Evolutionary conservation across 2,888 invertebrate species (phyloP).

Genomic region (Temnothorax unifasciatus): DNA sequence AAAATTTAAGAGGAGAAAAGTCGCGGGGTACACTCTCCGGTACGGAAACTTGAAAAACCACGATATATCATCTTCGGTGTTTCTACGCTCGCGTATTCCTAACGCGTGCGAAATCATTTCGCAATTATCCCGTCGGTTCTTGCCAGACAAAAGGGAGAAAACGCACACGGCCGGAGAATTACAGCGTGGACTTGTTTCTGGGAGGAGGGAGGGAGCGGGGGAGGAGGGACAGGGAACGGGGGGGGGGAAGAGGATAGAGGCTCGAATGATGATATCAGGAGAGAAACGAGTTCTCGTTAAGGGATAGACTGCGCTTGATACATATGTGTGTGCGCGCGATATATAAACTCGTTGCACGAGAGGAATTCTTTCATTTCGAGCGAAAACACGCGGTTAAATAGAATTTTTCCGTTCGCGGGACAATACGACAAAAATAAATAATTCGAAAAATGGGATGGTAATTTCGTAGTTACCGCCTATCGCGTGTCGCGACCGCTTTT

Average conservation of each 20-base stretch:
- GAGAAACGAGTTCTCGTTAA: slow-evolving; percentile 55
- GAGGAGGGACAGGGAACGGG: background rate
- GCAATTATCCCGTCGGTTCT: slow-evolving; percentile 51
- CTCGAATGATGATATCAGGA: slow-evolving; percentile 47
- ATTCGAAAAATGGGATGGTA: background rate
- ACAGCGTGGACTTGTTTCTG: slow-evolving; percentile 44
- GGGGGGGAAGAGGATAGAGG: background rate
- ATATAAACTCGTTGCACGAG: slow-evolving; percentile 19
- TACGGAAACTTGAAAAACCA: slow-evolving; percentile 36
- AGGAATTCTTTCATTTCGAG: slow-evolving; percentile 9
- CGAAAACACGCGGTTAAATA: background rate
- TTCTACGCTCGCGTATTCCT: slow-evolving; percentile 47
- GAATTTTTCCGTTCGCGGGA: slow-evolving; percentile 1
- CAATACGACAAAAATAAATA: slow-evolving; percentile 15
- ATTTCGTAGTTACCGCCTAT: background rate
- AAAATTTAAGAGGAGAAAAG: background rate
- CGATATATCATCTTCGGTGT: slow-evolving; percentile 43
- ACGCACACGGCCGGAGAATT: slow-evolving; percentile 35
- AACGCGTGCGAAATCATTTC: slow-evolving; percentile 59
- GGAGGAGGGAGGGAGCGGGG: background rate
- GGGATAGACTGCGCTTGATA: slow-evolving; percentile 18
- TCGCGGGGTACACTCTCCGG: background rate
- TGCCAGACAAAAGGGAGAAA: slow-evolving; percentile 50
- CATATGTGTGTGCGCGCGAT: background rate
- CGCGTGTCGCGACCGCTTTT: background rate